Evolutionary conservation across 2,888 invertebrate species (phyloP).

Genomic region (Gastracanthus pulcherrimus): DNA sequence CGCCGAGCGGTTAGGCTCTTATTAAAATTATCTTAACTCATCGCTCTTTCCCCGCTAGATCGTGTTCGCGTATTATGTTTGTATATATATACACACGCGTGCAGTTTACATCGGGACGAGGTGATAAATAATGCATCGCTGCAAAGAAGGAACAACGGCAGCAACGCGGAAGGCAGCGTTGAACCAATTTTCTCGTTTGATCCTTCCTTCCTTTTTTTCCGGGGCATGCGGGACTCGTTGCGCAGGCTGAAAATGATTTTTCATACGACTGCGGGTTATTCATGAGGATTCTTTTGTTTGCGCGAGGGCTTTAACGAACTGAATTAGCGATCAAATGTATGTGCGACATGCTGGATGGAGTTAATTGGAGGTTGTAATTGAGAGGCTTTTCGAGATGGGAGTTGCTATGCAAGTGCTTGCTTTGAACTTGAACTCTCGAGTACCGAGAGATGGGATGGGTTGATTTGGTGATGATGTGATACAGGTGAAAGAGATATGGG

Average conservation of each 20-base stretch:
- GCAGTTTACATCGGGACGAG: too few species aligned
- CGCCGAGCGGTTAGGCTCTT: neutral
- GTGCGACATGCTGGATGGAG: neutral
- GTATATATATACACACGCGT: neutral
- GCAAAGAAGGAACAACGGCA: neutral
- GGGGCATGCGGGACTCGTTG: neutral
- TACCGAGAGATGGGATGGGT: neutral
- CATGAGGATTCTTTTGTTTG: slow-evolving; percentile 7
- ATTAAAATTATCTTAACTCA: slow-evolving; percentile 41
- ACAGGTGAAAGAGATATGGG: too few species aligned
- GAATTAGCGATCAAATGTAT: slow-evolving; percentile 8
- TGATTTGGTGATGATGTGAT: neutral
- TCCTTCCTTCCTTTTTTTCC: neutral
- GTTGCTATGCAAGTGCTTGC: neutral
- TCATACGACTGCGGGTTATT: slow-evolving; percentile 6
- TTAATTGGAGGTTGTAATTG: slow-evolving; percentile 4
- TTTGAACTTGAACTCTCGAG: neutral
- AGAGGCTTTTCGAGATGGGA: neutral
- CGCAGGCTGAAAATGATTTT: neutral
- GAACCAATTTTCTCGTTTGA: slow-evolving; percentile 42
- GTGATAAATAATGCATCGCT: slow-evolving; percentile 38
- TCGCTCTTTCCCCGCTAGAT: slow-evolving; percentile 11
- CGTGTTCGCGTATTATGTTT: slow-evolving; percentile 7
- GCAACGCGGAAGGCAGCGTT: slow-evolving; percentile 42
- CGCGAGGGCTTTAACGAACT: slow-evolving; percentile 13